phyloP scores from a whole-genome alignment of 2,797 vertebrate genomes.

The Crypturellus tataupa region DNA sequence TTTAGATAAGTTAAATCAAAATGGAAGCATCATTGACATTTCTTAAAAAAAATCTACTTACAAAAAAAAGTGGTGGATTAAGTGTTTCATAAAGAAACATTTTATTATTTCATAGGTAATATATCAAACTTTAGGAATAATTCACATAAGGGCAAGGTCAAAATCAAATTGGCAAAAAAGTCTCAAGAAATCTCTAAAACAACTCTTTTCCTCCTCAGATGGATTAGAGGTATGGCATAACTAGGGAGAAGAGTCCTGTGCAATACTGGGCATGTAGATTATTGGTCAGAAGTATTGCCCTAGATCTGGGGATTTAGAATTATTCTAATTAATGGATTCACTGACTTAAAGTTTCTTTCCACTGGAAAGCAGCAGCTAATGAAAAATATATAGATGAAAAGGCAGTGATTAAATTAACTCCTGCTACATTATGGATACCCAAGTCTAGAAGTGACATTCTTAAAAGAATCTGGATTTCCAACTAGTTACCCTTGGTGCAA shows the following conservation, averaged over 20 bases:
- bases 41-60: background rate
- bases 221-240: accelerated
- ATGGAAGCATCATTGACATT: background rate
- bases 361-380: background rate
- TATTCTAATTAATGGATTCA: background rate
- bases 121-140: background rate
- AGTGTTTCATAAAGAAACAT: background rate
- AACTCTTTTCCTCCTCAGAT: background rate
- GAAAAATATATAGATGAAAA: background rate
- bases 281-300: background rate
- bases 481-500: background rate
- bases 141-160: background rate
- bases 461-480: background rate
- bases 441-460: background rate
- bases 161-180: background rate
- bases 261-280: background rate
- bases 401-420: background rate
- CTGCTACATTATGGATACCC: background rate
- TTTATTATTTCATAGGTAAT: background rate
- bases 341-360: background rate
- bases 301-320: background rate
- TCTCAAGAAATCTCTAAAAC: background rate
- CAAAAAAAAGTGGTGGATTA: background rate
- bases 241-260: background rate
- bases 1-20: background rate